A percentile compares a stretch with the other conserved stretches of the same genome.
These are phyloP conservation scores for Antechinus flavipes DNA, from an alignment of 2,113 vertebrate species.

Conservation along the genomic window DNA sequence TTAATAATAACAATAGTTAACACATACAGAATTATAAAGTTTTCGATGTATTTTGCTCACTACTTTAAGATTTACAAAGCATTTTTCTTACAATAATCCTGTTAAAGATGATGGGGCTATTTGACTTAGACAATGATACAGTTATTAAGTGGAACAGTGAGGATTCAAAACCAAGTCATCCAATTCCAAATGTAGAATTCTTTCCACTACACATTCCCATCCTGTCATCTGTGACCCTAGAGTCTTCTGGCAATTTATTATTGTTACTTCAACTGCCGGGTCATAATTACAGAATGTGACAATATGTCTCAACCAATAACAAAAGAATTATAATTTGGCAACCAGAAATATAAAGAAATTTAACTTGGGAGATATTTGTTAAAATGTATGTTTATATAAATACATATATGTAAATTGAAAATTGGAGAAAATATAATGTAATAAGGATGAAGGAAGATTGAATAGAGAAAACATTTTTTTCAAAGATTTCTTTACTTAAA, in stretches of 20 bases:
- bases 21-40: neutral
- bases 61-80: neutral
- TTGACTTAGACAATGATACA: neutral
- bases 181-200: neutral
- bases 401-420: neutral
- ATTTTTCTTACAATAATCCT: neutral
- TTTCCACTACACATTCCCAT: neutral
- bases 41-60: neutral
- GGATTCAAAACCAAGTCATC: neutral
- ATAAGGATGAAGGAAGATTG: neutral
- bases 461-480: conserved; percentile 22
- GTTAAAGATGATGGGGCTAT: neutral
- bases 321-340: neutral
- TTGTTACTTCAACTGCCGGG: neutral
- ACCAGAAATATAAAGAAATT: neutral
- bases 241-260: neutral
- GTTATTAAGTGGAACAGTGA: neutral
- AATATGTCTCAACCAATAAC: neutral
- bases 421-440: neutral
- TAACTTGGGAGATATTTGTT: neutral
- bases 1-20: neutral
- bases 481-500: conserved; percentile 7
- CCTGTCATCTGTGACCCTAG: neutral
- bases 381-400: neutral
- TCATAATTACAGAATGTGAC: neutral